Percentiles rank a stretch among this genome's conserved stretches.
phyloP scores from a whole-genome alignment of 2,797 vertebrate genomes.

The Muscicapa comitata region DNA sequence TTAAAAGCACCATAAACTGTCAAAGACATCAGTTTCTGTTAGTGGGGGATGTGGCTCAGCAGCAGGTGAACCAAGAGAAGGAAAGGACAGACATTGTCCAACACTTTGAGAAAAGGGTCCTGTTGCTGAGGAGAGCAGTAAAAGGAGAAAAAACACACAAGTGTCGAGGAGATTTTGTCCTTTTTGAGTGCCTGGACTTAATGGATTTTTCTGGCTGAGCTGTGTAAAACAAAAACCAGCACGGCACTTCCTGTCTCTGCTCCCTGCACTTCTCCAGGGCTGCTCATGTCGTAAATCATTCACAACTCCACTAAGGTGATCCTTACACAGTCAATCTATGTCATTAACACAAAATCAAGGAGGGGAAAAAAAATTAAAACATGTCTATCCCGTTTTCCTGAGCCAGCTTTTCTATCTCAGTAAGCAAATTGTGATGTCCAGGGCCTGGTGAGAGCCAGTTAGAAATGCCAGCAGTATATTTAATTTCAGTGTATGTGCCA shows the following conservation, averaged over 20 bases:
- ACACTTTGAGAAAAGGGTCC: not conserved
- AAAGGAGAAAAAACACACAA: not conserved
- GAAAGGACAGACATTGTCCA: not conserved
- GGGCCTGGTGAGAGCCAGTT: not conserved
- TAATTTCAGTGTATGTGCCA: not conserved
- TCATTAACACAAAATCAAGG: not conserved
- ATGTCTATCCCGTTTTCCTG: not conserved
- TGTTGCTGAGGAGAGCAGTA: not conserved
- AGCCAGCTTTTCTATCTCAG: constrained; percentile 9
- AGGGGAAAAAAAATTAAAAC: rapidly evolving
- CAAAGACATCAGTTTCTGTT: not conserved
- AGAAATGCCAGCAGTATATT: not conserved
- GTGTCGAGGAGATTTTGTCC: not conserved
- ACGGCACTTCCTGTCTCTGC: not conserved
- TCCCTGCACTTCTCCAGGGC: not conserved
- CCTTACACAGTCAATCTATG: not conserved
- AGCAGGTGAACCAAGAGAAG: not conserved
- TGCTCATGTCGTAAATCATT: constrained; percentile 11
- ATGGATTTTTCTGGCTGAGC: constrained; percentile 32
- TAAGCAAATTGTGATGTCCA: not conserved
- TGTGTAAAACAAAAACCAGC: constrained; percentile 25
- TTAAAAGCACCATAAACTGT: not conserved
- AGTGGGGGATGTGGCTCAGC: not conserved
- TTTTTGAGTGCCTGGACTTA: not conserved
- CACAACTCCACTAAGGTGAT: not conserved